Base-by-base conservation (phyloP, 2,113 vertebrate genomes). In the Motacilla tschutschensis region DNA sequence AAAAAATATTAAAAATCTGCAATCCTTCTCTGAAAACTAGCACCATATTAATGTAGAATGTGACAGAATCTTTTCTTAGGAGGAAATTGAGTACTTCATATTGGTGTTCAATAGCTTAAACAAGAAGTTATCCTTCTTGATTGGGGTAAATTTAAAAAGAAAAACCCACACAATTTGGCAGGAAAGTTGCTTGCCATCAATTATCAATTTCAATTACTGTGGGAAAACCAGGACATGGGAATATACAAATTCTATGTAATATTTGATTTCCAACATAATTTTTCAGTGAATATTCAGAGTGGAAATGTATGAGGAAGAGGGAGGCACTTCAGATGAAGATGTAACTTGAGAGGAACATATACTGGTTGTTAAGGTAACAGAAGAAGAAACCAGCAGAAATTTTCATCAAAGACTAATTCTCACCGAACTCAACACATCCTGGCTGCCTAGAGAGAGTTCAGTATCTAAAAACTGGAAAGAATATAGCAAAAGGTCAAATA, bases 341-440 rank as follows among this genome's bases (percentile, higher is more conserved):
- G 24, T 62, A 79, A 66, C 31, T 69, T 60, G 28, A 79, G 51
- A 79, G 80, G 10, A 73, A 35, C 62, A 66, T 14, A 17, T 38
- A 64, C 17, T 85, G 24, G 67, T 82, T 87, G 80, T 91, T 90
- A 91, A 64, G 72, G 66, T 72, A 92, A 86, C 50, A 89, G 69
- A 63, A 71, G 53, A 67, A 71, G 17, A 53, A 90, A 75, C 26
- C 13, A 47, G 24, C 5, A 86, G 26, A 92, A 78, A 66, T 47
- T 73, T 87, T 83, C 15, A 59, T 46, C 28, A 71, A 86, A 88
- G 62, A 8, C 36, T 41, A 66, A 63, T 78, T 77, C 35, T 86
- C 29, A 21, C 46, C 17, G 44, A 77, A 31, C 47, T 77, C n/a
- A 46, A 40, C 2, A 9, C 7, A 17, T 76, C 84, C 64, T 83